Evolutionary conservation across 2,888 invertebrate genomes (phyloP).

Genomic region (Sesia bembeciformis): DNA sequence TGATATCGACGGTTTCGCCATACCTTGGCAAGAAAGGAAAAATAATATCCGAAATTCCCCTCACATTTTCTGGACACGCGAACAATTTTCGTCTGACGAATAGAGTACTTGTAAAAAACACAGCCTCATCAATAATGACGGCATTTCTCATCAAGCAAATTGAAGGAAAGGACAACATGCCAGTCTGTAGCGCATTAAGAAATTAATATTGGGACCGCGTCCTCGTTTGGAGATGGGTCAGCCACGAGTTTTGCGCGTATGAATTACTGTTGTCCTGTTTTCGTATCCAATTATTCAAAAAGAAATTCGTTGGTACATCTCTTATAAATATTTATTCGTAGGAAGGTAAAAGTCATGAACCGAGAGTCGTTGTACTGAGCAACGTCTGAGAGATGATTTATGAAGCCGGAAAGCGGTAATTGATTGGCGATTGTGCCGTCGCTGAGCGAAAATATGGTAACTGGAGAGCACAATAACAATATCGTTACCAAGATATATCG

Average conservation of each 20-base stretch:
- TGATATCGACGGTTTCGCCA: neutral
- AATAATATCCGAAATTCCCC: constrained; percentile 18
- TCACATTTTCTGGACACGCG: constrained; percentile 9
- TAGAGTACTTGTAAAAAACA: constrained; percentile 22
- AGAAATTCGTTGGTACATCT: too few relatives aligned
- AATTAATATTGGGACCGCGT: constrained; percentile 43
- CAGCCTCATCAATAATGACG: constrained; percentile 45
- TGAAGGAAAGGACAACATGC: constrained; percentile 30
- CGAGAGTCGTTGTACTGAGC: neutral
- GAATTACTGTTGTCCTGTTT: too few relatives aligned
- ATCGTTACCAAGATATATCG: neutral
- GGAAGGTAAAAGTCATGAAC: neutral
- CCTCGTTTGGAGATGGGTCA: constrained; percentile 19
- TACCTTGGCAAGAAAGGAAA: constrained; percentile 9
- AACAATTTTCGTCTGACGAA: constrained; percentile 28
- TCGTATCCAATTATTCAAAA: too few relatives aligned
- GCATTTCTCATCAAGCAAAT: constrained; percentile 43
- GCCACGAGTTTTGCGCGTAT: neutral
- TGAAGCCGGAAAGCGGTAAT: constrained; percentile 29
- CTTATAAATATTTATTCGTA: neutral
- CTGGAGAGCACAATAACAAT: neutral
- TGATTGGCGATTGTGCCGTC: constrained; percentile 30
- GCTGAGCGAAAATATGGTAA: constrained; percentile 4
- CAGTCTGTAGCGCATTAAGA: constrained; percentile 34
- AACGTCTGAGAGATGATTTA: constrained; percentile 29